These are phyloP conservation scores for Semnornis frantzii DNA, from an alignment of 2,113 vertebrate genomes.

Conservation along the genomic window DNA sequence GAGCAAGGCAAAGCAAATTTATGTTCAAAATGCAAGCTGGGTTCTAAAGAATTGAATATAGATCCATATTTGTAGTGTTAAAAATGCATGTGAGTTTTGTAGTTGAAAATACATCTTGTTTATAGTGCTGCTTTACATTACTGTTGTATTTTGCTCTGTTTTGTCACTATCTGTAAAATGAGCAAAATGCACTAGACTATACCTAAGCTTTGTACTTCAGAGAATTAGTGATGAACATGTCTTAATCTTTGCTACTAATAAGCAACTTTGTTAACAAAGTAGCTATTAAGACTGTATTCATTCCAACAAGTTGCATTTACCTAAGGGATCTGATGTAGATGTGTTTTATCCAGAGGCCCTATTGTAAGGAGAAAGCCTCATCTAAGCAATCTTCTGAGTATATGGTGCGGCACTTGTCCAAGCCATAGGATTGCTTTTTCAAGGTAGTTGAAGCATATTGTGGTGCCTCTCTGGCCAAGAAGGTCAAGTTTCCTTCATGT, in stretches of 20 bases:
- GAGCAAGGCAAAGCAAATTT: slow-evolving; percentile 45
- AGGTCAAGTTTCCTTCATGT: not conserved
- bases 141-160: slow-evolving; percentile 2
- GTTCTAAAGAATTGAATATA: slow-evolving; percentile 24
- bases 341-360: not conserved
- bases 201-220: not conserved
- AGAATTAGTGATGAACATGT: not conserved
- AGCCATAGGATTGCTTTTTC: not conserved
- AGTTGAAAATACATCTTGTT: slow-evolving; percentile 24
- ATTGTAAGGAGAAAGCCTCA: not conserved
- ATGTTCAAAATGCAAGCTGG: slow-evolving; percentile 24
- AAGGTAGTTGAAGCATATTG: not conserved
- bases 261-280: not conserved
- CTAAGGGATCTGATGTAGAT: not conserved
- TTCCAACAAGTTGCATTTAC: not conserved
- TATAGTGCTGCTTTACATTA: not conserved
- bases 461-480: not conserved
- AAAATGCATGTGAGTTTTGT: slow-evolving; percentile 25
- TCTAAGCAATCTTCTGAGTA: not conserved
- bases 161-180: not conserved
- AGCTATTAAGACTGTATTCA: not conserved
- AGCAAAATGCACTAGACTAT: not conserved
- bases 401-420: not conserved
- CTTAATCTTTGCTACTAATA: not conserved
- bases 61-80: slow-evolving; percentile 23